These are phyloP conservation scores for Diceros bicornis DNA, from an alignment of 2,797 vertebrate genomes.

Conservation along the genomic window DNA sequence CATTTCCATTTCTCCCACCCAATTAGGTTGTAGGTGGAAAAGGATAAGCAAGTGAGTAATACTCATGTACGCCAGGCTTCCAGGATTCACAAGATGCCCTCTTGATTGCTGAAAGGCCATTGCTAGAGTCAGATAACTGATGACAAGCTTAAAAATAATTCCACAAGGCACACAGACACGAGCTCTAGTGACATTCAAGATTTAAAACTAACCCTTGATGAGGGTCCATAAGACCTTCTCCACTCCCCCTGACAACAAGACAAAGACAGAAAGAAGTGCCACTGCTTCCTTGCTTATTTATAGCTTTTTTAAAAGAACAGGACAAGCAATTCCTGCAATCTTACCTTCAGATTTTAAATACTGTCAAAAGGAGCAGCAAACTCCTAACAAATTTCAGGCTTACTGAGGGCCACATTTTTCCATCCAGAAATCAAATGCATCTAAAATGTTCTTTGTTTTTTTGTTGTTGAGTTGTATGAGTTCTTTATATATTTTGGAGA, in stretches of 20 bases:
- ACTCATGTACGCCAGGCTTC: neutral
- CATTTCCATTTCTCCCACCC: conserved; percentile 61
- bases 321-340: conserved; percentile 59
- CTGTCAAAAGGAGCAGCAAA: conserved; percentile 70
- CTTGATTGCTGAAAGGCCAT: neutral
- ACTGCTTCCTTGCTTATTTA: conserved; percentile 75
- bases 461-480: too few species aligned
- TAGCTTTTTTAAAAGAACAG: conserved; percentile 6
- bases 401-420: conserved; percentile 73
- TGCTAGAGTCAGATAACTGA: conserved; percentile 12
- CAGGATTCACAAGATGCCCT: neutral
- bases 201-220: conserved; percentile 78
- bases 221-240: conserved; percentile 49
- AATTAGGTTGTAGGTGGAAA: conserved; percentile 59
- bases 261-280: conserved; percentile 62
- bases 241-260: conserved; percentile 74
- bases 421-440: conserved; percentile 75
- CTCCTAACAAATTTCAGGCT: conserved; percentile 58
- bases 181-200: conserved; percentile 50
- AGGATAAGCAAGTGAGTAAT: conserved; percentile 69
- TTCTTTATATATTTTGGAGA: too few species aligned
- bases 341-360: conserved; percentile 80
- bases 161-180: conserved; percentile 36
- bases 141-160: conserved; percentile 54
- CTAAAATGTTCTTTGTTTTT: conserved; percentile 71